phyloP scores from a whole-genome alignment of 2,888 invertebrate species.

The Eilema depressum region DNA sequence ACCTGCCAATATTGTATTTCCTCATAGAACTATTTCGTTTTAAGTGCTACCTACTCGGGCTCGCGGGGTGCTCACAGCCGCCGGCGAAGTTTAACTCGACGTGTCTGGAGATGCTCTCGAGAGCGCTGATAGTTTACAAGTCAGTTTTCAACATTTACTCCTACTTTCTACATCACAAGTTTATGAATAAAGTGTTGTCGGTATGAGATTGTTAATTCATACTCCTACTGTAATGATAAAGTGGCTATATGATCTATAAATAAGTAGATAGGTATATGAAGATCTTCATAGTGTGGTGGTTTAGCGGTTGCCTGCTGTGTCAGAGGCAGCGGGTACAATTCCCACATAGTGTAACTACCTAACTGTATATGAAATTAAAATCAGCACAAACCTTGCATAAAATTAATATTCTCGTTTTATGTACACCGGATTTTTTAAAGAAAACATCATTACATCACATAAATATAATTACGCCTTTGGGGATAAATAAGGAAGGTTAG shows the following conservation, averaged over 20 bases:
- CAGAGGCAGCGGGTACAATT: neutral
- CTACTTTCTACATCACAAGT: neutral
- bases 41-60: neutral
- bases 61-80: neutral
- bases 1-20: slow-evolving; percentile 13
- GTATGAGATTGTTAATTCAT: neutral
- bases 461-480: too few relatives aligned
- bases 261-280: neutral
- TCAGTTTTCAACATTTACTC: neutral
- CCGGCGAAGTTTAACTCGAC: neutral
- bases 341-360: too few relatives aligned
- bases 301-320: neutral
- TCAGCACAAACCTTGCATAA: too few relatives aligned
- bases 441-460: too few relatives aligned
- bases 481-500: too few relatives aligned
- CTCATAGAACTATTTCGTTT: slow-evolving; percentile 14
- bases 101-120: neutral
- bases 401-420: too few relatives aligned
- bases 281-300: neutral
- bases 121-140: neutral
- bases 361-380: too few relatives aligned
- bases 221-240: neutral
- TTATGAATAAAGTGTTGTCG: neutral
- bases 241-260: too few relatives aligned
- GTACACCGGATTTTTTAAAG: too few relatives aligned